Base-by-base conservation (phyloP, 2,888 invertebrate species). In the Zele albiditarsus region DNA sequence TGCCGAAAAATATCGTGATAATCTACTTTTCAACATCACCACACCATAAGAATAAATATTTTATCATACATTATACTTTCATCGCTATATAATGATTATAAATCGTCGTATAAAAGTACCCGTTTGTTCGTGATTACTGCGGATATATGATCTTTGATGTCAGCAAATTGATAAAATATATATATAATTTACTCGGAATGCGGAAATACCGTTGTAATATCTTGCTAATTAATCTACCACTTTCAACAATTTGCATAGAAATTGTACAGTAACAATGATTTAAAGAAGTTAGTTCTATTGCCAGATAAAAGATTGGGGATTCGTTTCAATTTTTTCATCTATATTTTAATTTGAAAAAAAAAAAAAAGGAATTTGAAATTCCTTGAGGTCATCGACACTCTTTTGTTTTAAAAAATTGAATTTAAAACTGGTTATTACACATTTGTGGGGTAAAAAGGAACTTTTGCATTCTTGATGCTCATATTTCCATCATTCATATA, bases 1-100 rank as follows among this genome's bases (percentile, higher is more conserved):
- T 38, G 57, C 73, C 71, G 67, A 71, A 16, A 60, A 12, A 14
- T n/a, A 28, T 60, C 27, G 2, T 60, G 28, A 60, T 60, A 60
- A 27, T 28, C 5, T n/a, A 53, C 20, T n/a, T 20, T 53, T 53
- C 6, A 20, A 20, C n/a, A 46, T 46, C 46, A 46, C 20, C 8
- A 6, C 8, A 20, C 53, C 8, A 53, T 53, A 53, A 23, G 20
- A 53, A 20, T 53, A 53, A 53, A 53, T 53, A 53, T 20, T 53
- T 53, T 53, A 53, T 53, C 53, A 53, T 10, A 0, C n/a, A 23
- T 53, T 53, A 20, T 20, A 53, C 53, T 53, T 20, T 53, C 53
- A 53, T 53, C 20, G 53, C 53, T 20, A n/a, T 46, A n/a, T 4
- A 46, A 46, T n/a, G n/a, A 46, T 46, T 12, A 38, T 38, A 38